Evolutionary conservation across 2,797 vertebrate genomes (phyloP).

Genomic region (Aulostomus chinensis): DNA sequence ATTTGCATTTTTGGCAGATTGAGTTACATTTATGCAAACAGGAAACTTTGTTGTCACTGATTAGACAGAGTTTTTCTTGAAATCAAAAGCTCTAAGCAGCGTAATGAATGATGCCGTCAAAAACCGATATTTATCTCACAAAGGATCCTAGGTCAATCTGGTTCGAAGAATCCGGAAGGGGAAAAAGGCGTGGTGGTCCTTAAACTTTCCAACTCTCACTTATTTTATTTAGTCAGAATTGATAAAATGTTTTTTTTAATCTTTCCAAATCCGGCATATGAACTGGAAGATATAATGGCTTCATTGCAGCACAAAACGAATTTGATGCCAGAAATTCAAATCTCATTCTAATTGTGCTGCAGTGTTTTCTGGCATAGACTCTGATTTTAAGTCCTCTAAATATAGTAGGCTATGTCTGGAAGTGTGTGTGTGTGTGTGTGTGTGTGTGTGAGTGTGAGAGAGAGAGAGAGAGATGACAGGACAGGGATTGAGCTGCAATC

Average conservation of each 20-base stretch:
- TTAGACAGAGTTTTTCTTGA: not conserved
- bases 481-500: slow-evolving; percentile 47
- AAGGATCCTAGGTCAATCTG: slow-evolving; percentile 7
- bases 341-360: slow-evolving; percentile 17
- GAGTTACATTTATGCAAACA: slow-evolving; percentile 6
- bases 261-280: too few species aligned
- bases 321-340: too few species aligned
- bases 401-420: slow-evolving; percentile 40
- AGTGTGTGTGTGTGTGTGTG: slow-evolving; percentile 27
- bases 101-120: slow-evolving; percentile 2
- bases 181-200: not conserved
- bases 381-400: slow-evolving; percentile 47
- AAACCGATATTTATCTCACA: slow-evolving; percentile 26
- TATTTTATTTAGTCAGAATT: slow-evolving; percentile 3
- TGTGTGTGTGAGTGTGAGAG: slow-evolving; percentile 21
- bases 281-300: too few species aligned
- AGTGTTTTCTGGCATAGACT: slow-evolving; percentile 29
- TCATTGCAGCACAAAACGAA: too few species aligned
- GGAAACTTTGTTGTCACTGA: slow-evolving; percentile 1
- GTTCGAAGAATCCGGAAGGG: not conserved
- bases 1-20: slow-evolving; percentile 1
- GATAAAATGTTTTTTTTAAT: too few species aligned
- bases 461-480: slow-evolving; percentile 30
- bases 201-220: not conserved
- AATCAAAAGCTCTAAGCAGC: slow-evolving; percentile 3